Evolutionary conservation across 2,888 invertebrate species (phyloP), one percentile per base, ranked within the genome.

Genomic region (Phengaris alcon): DNA sequence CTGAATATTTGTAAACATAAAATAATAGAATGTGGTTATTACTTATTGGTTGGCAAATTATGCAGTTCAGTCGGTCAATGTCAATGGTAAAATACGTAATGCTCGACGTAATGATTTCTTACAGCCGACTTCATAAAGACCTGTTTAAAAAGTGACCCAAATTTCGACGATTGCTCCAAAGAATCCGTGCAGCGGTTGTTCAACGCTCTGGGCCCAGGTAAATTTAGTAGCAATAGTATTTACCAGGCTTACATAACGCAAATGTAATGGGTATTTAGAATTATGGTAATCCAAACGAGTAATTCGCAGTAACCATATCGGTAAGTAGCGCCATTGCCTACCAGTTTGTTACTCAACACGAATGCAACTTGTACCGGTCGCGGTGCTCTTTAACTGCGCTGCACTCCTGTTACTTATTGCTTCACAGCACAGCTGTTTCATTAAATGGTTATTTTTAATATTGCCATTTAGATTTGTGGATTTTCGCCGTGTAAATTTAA

Each of bases 61-160:
- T 35, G 72, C 54, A 52, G 52, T 52, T 72, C 54, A 72, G 52
- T 72, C 54, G 72, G 72, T 72, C 72, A 72, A 72, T 72, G 72
- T 72, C 72, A 72, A 72, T 72, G 54, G 52, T 72, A 54, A 48
- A 22, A 7, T 64, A 55, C 55, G 35, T 64, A 64, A 64, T 64
- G 35, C 6, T 13, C 22, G 22, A 51, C 52, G 13, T 72, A 64
- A 64, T 74, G 73, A 73, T 75, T 68, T 75, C 72, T 94, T 95
- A 84, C 90, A 96, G 96, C 96, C 78, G 94, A 94, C 85, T 96
- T 95, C 87, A 94, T 96, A 80, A 94, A 95, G 82, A 95, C 96
- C 82, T 96, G 96, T 84, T 87, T 90, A 78, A 94, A 94, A 83
- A 94, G 94, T 79, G 95, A 95, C 81, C 95, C 94, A 68, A 92